phyloP scores from a whole-genome alignment of 2,888 invertebrate species.

The Eupithecia insigniata region DNA sequence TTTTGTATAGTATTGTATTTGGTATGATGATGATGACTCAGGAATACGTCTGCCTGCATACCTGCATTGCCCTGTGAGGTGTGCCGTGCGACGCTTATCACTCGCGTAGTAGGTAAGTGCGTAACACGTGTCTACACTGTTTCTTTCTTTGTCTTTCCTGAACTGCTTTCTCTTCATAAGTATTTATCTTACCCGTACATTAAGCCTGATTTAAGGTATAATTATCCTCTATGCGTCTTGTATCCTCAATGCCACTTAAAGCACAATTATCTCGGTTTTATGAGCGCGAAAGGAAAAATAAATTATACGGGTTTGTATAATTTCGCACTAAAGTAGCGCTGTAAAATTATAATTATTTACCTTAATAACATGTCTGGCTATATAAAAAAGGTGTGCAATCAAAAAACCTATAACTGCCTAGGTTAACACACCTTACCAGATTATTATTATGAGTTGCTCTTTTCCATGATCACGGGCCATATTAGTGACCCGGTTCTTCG shows the following conservation, averaged over 20 bases:
- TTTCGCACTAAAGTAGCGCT: constrained; percentile 58
- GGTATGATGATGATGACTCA: too few species aligned
- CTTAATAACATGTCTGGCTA: neutral
- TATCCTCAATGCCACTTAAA: constrained; percentile 36
- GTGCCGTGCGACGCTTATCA: too few species aligned
- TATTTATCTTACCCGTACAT: neutral
- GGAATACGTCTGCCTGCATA: too few species aligned
- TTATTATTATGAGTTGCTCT: too few species aligned
- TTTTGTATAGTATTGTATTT: too few species aligned
- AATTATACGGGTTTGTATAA: constrained; percentile 52
- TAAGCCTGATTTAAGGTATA: constrained; percentile 26
- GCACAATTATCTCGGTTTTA: constrained; percentile 45
- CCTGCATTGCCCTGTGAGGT: too few species aligned
- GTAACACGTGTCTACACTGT: neutral
- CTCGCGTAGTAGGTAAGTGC: too few species aligned
- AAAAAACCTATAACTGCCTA: neutral
- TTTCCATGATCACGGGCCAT: too few species aligned
- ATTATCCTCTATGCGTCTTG: constrained; percentile 30
- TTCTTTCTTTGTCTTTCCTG: neutral
- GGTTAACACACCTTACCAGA: too few species aligned
- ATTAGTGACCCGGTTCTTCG: too few species aligned
- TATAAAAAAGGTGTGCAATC: neutral
- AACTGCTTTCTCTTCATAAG: neutral
- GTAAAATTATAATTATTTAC: constrained; percentile 51
- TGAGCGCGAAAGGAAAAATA: constrained; percentile 59